Evolutionary conservation across 2,113 vertebrate genomes (phyloP).

Genomic region (Ammodytes marinus): DNA sequence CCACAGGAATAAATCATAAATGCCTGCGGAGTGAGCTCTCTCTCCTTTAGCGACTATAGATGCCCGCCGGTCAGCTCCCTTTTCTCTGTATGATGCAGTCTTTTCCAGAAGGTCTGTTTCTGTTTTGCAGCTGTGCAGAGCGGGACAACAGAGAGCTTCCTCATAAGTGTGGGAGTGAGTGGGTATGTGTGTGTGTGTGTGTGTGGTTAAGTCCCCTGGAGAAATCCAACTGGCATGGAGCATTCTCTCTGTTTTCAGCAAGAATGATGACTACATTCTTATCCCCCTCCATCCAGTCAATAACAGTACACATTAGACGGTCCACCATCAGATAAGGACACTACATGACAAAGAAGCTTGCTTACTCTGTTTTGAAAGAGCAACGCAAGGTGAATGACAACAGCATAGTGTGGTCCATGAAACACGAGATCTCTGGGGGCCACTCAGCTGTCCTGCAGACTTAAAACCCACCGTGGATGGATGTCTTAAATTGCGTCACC

Average conservation of each 20-base stretch:
- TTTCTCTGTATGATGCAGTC: slow-evolving; percentile 60
- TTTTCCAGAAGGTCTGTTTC: slow-evolving; percentile 76
- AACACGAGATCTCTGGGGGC: background rate
- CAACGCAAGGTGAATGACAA: background rate
- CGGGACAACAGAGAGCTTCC: slow-evolving; percentile 61
- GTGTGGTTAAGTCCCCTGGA: slow-evolving; percentile 43
- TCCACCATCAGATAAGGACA: slow-evolving; percentile 30
- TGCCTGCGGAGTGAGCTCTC: slow-evolving; percentile 50
- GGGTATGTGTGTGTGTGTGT: slow-evolving; percentile 5
- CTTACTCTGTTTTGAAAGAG: slow-evolving; percentile 14
- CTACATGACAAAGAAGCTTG: slow-evolving; percentile 2
- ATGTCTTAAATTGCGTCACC: background rate
- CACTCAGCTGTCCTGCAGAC: background rate
- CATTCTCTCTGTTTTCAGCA: slow-evolving; percentile 47
- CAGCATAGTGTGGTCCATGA: background rate
- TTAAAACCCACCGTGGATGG: background rate
- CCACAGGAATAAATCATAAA: slow-evolving; percentile 45
- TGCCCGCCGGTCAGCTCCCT: slow-evolving; percentile 56
- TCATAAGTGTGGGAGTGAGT: slow-evolving; percentile 38
- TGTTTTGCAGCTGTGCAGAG: slow-evolving; percentile 61
- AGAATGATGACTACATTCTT: slow-evolving; percentile 63
- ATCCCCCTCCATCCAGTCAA: slow-evolving; percentile 22
- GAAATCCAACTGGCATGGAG: slow-evolving; percentile 62
- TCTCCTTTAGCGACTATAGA: slow-evolving; percentile 40
- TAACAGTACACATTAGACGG: slow-evolving; percentile 3